Conservation (phyloP, 2,797 vertebrate species). For the Catostomus latipinnis region DNA sequence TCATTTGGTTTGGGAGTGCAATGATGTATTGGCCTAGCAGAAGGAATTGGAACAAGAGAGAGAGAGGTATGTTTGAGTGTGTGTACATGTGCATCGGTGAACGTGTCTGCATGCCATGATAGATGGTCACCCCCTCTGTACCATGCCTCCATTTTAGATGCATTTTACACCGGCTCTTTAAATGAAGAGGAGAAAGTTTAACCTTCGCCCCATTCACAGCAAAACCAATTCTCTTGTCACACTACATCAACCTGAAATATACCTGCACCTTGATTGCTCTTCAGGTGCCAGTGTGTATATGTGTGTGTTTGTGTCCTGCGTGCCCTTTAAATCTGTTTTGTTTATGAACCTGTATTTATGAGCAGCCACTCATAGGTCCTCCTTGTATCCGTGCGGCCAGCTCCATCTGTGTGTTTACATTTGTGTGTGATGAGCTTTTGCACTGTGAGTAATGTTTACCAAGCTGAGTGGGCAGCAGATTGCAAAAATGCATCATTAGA, state of each 20-base stretch:
- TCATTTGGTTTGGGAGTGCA: conserved; percentile 90
- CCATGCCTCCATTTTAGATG: conserved; percentile 72
- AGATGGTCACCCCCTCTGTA: conserved; percentile 68
- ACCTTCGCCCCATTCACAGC: conserved; percentile 68
- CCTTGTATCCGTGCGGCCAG: conserved; percentile 1
- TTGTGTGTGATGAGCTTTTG: conserved; percentile 42
- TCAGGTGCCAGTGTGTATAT: conserved; percentile 12
- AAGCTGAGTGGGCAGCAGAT: conserved; percentile 55
- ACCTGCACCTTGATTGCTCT: conserved; percentile 43
- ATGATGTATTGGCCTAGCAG: conserved; percentile 88
- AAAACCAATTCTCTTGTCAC: conserved; percentile 55
- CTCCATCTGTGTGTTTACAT: conserved; percentile 42
- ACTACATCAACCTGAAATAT: conserved; percentile 52
- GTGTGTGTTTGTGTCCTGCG: conserved; percentile 31
- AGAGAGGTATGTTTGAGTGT: conserved; percentile 56
- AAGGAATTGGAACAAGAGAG: conserved; percentile 27
- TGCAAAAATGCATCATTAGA: conserved; percentile 61
- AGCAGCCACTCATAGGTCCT: conserved; percentile 20
- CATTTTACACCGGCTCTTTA: conserved; percentile 61
- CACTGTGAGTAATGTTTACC: conserved; percentile 55
- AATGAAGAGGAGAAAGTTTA: conserved; percentile 64
- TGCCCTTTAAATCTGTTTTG: conserved; percentile 49
- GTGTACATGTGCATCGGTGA: conserved; percentile 21
- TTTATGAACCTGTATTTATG: conserved; percentile 52
- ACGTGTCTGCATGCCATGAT: conserved; percentile 59